Base-by-base conservation (phyloP, 1,140 invertebrate species). In the Aethina tumida region DNA sequence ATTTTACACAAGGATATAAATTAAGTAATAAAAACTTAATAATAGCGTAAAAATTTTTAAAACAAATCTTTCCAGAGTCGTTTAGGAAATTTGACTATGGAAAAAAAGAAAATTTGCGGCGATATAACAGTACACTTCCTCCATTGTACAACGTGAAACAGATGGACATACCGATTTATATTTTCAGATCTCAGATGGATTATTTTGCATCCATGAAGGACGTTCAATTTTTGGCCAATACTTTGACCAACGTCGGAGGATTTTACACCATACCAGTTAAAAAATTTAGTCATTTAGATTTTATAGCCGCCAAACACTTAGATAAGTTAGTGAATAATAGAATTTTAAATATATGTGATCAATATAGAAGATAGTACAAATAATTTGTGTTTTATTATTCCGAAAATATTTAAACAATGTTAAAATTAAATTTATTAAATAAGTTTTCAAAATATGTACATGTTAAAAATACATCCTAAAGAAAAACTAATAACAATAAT, bases 121-220 rank as follows among this genome's bases (percentile, higher is more conserved):
- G 64, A 17, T 77, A 79, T 50, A 66, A 68, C 15, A 49, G 60
- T 45, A 29, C 49, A 1, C 58, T 43, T 14, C 71, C 75, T 16
- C 74, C 75, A 12, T 45, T 62, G 14, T 79, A 79, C 49, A 60
- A 74, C 35, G 46, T 81, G 1, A 64, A 52, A 9, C 71, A 73
- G 24, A 68, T 83, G 1, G 67, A 58, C 18, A 63, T 76, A 5
- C 80, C 81, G 2, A 64, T 79, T 2, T 73, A 71, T 24, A 58
- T 85, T 14, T 76, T 77, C 53, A 82, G 75, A 51, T 73, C 73
- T 5, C 65, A 71, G 41, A 67, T 5, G 43, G 14, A 81, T 17
- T 37, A 26, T 8, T 37, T 19, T 19, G 15, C 33, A n/a, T 18
- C 21, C 73, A 70, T 49, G 4, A 12, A 39, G 37, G 37, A 33